Conservation (phyloP, 2,113 vertebrate genomes). For the Nettapus auritus region DNA sequence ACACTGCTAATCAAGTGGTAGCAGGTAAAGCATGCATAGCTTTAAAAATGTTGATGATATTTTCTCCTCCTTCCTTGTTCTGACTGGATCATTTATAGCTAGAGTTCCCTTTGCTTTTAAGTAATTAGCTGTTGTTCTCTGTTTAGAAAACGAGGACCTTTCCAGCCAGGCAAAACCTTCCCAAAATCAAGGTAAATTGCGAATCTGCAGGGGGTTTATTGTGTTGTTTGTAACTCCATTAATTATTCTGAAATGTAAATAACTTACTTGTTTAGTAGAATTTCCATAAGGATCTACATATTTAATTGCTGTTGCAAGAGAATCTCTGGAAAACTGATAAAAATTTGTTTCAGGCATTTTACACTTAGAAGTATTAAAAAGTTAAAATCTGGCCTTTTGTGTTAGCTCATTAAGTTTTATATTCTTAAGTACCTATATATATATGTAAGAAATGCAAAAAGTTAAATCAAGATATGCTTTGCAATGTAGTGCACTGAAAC, state of each 20-base stretch:
- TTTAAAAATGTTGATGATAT: neutral
- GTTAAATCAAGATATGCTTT: neutral
- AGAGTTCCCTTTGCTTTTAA: slow-evolving; percentile 21
- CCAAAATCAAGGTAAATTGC: slow-evolving; percentile 79
- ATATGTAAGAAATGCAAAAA: neutral
- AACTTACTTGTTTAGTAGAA: neutral
- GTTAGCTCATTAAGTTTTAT: neutral
- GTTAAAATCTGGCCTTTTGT: neutral
- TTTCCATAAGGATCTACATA: neutral
- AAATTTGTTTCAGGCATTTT: neutral
- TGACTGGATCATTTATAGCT: neutral
- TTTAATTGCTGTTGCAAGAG: neutral
- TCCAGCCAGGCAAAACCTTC: slow-evolving; percentile 75
- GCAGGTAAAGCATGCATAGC: slow-evolving; percentile 83
- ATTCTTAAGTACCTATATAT: neutral
- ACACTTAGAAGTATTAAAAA: neutral
- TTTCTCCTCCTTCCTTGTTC: neutral
- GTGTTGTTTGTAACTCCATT: neutral
- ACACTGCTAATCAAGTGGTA: slow-evolving; percentile 84
- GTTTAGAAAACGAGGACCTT: slow-evolving; percentile 80
- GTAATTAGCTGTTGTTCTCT: slow-evolving; percentile 51
- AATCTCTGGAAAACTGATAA: neutral
- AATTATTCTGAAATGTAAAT: neutral
- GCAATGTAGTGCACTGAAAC: neutral
- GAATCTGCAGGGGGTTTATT: neutral